Percentiles rank a stretch among this genome's conserved stretches.
These are phyloP conservation scores for Centrocercus urophasianus DNA, from an alignment of 2,113 vertebrate genomes.

Conservation along the genomic window DNA sequence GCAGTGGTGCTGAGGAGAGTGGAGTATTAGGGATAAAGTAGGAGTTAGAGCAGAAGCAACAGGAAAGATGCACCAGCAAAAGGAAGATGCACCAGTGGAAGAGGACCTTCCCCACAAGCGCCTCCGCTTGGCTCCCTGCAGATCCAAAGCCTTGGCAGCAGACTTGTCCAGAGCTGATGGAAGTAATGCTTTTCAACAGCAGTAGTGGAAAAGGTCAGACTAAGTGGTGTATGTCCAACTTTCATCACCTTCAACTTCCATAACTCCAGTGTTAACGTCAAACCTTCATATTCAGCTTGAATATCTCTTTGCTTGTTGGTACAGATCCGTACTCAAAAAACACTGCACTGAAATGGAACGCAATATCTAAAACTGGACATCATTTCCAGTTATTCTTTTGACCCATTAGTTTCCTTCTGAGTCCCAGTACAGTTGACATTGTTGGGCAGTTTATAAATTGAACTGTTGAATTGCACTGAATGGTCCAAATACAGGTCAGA, in stretches of 20 bases:
- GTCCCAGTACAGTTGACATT: not conserved
- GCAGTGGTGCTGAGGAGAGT: not conserved
- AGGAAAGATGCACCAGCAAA: not conserved
- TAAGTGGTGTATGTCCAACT: not conserved
- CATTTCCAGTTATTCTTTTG: not conserved
- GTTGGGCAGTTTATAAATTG: not conserved
- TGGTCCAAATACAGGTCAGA: not conserved
- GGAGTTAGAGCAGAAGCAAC: not conserved
- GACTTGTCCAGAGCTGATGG: not conserved
- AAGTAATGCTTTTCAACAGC: not conserved
- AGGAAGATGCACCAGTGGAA: not conserved
- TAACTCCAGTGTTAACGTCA: not conserved
- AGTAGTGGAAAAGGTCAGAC: not conserved
- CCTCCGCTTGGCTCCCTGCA: not conserved
- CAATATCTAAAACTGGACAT: not conserved
- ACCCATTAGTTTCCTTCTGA: not conserved
- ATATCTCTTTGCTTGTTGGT: fast-evolving
- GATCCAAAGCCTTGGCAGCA: not conserved
- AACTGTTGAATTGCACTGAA: not conserved
- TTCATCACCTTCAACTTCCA: not conserved
- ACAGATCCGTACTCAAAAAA: not conserved
- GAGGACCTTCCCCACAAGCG: too few relatives aligned
- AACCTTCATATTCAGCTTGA: not conserved
- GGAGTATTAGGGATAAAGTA: not conserved
- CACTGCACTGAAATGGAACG: not conserved